Conservation (phyloP, 2,797 vertebrate genomes). For the Sebastes oblongus region DNA sequence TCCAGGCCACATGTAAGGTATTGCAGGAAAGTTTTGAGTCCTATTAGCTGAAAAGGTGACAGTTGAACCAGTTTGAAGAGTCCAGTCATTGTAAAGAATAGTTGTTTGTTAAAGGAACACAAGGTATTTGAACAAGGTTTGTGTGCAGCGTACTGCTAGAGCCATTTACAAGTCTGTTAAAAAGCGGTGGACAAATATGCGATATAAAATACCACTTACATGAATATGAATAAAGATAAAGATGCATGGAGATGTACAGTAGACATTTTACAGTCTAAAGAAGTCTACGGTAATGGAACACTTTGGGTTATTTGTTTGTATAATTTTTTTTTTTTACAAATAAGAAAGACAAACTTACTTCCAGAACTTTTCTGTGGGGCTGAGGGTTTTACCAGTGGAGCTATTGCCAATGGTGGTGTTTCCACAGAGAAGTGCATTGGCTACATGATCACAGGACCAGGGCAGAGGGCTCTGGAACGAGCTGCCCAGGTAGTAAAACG, state of each 20-base stretch:
- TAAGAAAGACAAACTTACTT: conserved; percentile 79
- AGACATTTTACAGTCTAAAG: not conserved
- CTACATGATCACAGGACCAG: conserved; percentile 79
- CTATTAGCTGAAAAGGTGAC: not conserved
- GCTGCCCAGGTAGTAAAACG: conserved; percentile 86
- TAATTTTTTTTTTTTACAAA: not conserved
- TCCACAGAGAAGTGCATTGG: conserved; percentile 76
- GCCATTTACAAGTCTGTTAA: not conserved
- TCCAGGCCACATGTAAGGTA: not conserved
- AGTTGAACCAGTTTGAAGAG: not conserved
- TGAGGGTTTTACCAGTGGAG: conserved; percentile 56
- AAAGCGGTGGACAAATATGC: not conserved
- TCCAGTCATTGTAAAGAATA: not conserved
- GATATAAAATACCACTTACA: not conserved
- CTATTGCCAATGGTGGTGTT: conserved; percentile 52
- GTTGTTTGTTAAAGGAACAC: not conserved
- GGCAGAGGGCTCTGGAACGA: conserved; percentile 90
- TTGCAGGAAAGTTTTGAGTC: not conserved
- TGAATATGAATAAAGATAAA: not conserved
- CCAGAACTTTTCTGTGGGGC: conserved; percentile 87
- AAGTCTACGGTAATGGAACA: not conserved
- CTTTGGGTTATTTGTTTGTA: not conserved
- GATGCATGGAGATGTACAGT: not conserved
- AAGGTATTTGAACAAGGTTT: conserved; percentile 2
- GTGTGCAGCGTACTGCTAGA: not conserved